A percentile compares a stretch with the other conserved stretches of the same genome.
phyloP scores from a whole-genome alignment of 1,140 invertebrate genomes.

The Drosophila kohkoa region DNA sequence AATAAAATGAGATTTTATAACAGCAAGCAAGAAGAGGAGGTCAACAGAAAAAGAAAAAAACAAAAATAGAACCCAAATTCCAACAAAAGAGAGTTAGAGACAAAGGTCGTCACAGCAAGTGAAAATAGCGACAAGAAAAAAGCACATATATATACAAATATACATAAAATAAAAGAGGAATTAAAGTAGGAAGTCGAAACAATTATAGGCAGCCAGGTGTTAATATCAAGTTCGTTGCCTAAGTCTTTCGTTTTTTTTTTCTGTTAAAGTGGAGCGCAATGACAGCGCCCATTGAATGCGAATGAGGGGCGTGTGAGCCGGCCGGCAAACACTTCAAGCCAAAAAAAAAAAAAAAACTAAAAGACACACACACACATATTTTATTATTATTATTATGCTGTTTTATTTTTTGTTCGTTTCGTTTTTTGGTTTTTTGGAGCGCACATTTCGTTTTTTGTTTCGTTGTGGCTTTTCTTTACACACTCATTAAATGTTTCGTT shows the following conservation, averaged over 20 bases:
- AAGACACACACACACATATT: slow-evolving; percentile 48
- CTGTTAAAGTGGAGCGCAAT: slow-evolving; percentile 64
- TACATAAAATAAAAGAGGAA: neutral
- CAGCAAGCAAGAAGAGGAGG: slow-evolving; percentile 21
- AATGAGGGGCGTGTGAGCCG: slow-evolving; percentile 77
- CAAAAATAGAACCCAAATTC: slow-evolving; percentile 59
- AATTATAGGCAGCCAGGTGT: slow-evolving; percentile 49
- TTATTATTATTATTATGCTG: slow-evolving; percentile 61
- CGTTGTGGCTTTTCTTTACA: slow-evolving; percentile 21
- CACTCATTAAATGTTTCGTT: slow-evolving; percentile 49
- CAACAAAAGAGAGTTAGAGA: slow-evolving; percentile 33
- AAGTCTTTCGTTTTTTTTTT: slow-evolving; percentile 64
- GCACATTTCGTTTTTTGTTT: slow-evolving; percentile 21
- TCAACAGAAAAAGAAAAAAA: neutral
- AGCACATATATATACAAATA: neutral
- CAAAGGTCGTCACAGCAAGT: slow-evolving; percentile 76
- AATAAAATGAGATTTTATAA: slow-evolving; percentile 81
- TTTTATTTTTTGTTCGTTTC: slow-evolving; percentile 25
- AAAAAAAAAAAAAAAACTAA: slow-evolving; percentile 25
- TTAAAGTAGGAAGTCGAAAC: slow-evolving; percentile 48
- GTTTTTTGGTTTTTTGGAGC: slow-evolving; percentile 29
- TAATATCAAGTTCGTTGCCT: slow-evolving; percentile 74
- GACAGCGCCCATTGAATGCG: slow-evolving; percentile 68
- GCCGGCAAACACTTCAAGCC: slow-evolving; percentile 53
- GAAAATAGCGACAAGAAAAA: slow-evolving; percentile 67